Conservation (phyloP, 1,140 invertebrate species). For the Drosophila lini region DNA sequence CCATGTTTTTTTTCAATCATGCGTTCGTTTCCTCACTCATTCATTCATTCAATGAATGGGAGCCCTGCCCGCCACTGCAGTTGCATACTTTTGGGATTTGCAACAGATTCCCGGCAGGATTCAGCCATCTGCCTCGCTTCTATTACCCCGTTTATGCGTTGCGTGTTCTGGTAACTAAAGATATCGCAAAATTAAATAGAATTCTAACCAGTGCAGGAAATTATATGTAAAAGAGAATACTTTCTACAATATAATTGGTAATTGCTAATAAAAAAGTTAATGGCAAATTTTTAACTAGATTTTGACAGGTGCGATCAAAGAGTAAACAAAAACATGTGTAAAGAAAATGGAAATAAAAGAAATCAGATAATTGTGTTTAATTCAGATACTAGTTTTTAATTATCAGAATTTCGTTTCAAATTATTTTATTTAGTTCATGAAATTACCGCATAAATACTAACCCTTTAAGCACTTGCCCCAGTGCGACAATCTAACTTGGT, state of each 20-base stretch:
- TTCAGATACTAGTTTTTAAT: no score
- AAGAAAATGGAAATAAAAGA: no score
- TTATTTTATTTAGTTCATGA: not conserved
- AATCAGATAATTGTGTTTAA: no score
- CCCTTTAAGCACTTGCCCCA: conserved; percentile 27
- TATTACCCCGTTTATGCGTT: conserved; percentile 13
- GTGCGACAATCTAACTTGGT: conserved; percentile 39
- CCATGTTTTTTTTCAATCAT: conserved; percentile 76
- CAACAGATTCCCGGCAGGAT: conserved; percentile 62
- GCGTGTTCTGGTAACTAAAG: not conserved
- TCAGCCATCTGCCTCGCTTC: conserved; percentile 1
- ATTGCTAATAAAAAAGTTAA: not conserved
- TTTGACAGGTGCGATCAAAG: not conserved
- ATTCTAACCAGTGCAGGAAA: no score
- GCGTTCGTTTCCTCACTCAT: conserved; percentile 59
- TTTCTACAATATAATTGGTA: not conserved
- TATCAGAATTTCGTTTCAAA: fast-evolving
- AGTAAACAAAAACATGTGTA: no score
- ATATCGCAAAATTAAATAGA: not conserved
- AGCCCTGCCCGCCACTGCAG: conserved; percentile 43
- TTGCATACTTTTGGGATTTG: conserved; percentile 73
- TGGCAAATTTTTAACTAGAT: not conserved
- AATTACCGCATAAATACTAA: not conserved
- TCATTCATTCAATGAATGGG: conserved; percentile 58
- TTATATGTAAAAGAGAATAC: not conserved